Base-by-base conservation (phyloP, 2,113 vertebrate genomes). In the Pachycephala philippinensis region DNA sequence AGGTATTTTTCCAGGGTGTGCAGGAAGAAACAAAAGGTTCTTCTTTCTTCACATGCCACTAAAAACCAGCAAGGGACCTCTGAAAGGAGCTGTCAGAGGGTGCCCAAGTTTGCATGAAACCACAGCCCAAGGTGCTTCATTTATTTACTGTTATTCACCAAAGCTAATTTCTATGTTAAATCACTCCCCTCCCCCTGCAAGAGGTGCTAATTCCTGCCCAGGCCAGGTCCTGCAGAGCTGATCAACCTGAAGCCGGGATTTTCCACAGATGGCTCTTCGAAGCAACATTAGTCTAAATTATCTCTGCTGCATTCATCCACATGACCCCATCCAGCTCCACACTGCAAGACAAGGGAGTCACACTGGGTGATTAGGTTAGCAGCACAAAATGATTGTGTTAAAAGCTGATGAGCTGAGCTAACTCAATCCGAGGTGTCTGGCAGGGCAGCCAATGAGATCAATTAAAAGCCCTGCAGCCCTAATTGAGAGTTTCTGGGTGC, bases 401-500 rank as follows among this genome's bases (percentile, higher is more conserved):
- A 90, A 88, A 94, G 80, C 72, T 87, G 93, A 94, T 90, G 88
- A 93, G 92, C 92, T 71, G 79, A 86, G 90, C 80, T 96, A 96
- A 93, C 95, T 96, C 88, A 93, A 95, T 96, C 77, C 26, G 12
- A 96, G 93, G 94, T 95, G 96, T 94, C 95, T 92, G 49, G 2
- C 2, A 8, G 42, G 78, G 78, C 59, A 91, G 87, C 42, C 83
- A 96, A 64, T 35, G 26, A 80, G 93, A 95, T 93, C 96, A 95
- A 71, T 93, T 94, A 94, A 95, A 95, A 96, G 86, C 92, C 94
- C 86, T 70, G 45, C 40, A 70, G 74, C 56, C 68, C 53, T 91
- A 85, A 92, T 63, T 75, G 72, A 89, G 93, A 89, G 70, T 27
- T 90, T n/a, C 80, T 87, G 93, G 92, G 94, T 68, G 69, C 2